Conservation (phyloP, 2,888 invertebrate genomes). For the Eumerus sabulonum region DNA sequence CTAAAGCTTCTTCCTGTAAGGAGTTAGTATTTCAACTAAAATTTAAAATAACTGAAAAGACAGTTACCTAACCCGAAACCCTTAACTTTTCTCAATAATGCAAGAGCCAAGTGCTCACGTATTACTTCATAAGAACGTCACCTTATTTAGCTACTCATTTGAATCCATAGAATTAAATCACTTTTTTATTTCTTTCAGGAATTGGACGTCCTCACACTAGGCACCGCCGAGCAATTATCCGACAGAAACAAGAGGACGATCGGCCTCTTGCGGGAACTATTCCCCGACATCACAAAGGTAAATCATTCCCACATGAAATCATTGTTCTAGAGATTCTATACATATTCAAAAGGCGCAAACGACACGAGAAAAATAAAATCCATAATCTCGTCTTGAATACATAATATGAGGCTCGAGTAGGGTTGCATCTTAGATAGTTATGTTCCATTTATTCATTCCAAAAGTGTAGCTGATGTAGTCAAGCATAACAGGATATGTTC, state of each 20-base stretch:
- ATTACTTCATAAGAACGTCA: too few relatives aligned
- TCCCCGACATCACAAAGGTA: constrained; percentile 88
- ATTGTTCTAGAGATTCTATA: constrained; percentile 13
- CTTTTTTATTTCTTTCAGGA: constrained; percentile 80
- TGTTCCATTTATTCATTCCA: constrained; percentile 38
- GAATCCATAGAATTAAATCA: neutral
- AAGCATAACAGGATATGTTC: constrained; percentile 17
- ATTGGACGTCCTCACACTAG: constrained; percentile 84
- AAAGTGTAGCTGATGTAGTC: constrained; percentile 18
- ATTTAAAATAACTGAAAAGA: too few relatives aligned
- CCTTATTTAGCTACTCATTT: too few relatives aligned
- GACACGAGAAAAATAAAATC: constrained; percentile 20
- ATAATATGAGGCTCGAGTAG: constrained; percentile 20
- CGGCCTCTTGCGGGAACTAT: constrained; percentile 86
- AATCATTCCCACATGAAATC: constrained; percentile 30
- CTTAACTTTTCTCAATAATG: too few relatives aligned
- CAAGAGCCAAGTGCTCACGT: too few relatives aligned
- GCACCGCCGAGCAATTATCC: constrained; percentile 83
- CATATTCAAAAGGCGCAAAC: constrained; percentile 39
- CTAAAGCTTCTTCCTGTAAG: too few relatives aligned
- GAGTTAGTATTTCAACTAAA: too few relatives aligned
- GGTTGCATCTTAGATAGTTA: constrained; percentile 30
- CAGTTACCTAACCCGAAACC: too few relatives aligned
- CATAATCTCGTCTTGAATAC: constrained; percentile 47
- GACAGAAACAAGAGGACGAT: constrained; percentile 88